Evolutionary conservation across 2,113 vertebrate species (phyloP).

Genomic region (Albula goreensis): DNA sequence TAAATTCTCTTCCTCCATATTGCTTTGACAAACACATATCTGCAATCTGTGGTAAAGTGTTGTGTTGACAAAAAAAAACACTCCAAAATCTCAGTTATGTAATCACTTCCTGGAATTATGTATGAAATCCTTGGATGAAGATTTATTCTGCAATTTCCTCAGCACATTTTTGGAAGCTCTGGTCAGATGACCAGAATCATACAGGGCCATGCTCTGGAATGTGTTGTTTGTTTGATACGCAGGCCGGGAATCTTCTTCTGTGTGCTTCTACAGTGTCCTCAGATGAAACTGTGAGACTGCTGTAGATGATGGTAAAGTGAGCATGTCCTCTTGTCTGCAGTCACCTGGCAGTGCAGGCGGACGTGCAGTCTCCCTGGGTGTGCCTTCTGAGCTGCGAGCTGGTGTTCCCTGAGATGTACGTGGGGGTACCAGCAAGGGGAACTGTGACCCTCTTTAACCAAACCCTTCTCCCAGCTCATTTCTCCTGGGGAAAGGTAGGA

Average conservation of each 20-base stretch:
- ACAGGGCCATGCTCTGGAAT: neutral
- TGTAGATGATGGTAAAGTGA: neutral
- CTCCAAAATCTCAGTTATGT: neutral
- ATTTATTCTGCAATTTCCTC: neutral
- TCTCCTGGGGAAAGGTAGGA: conserved; percentile 79
- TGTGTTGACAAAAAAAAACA: neutral
- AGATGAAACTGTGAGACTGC: neutral
- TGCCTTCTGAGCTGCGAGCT: conserved; percentile 78
- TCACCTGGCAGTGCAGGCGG: conserved; percentile 79
- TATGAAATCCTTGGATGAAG: neutral
- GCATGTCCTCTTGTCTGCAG: conserved; percentile 64
- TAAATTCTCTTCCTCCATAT: neutral
- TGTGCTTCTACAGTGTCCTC: neutral
- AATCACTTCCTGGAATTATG: neutral
- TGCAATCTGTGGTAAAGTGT: neutral
- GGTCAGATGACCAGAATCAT: neutral
- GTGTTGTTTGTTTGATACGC: neutral
- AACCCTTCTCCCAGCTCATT: conserved; percentile 77
- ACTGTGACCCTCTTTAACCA: conserved; percentile 78
- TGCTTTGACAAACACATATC: neutral
- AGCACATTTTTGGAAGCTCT: neutral
- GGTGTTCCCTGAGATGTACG: conserved; percentile 73
- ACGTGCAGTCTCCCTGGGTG: conserved; percentile 78
- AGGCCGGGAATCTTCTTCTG: neutral
- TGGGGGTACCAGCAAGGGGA: conserved; percentile 67